phyloP scores from a whole-genome alignment of 2,888 invertebrate genomes.

The Nephrotoma guestfalica region DNA sequence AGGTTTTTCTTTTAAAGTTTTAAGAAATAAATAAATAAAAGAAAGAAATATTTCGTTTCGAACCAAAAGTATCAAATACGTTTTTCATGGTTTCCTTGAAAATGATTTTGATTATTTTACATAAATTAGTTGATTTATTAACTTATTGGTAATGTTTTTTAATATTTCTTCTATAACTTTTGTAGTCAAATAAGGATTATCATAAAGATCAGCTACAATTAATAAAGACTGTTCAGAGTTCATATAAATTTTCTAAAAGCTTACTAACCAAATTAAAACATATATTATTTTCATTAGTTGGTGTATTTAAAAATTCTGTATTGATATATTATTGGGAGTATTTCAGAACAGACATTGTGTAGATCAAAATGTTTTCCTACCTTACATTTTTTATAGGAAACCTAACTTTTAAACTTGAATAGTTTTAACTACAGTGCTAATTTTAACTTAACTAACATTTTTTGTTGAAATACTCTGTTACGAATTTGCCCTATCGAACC shows the following conservation, averaged over 20 bases:
- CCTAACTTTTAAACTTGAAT: too few relatives aligned
- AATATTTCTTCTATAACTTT: not conserved
- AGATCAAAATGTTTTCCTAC: too few relatives aligned
- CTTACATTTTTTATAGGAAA: too few relatives aligned
- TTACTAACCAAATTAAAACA: not conserved
- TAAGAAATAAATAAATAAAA: too few relatives aligned
- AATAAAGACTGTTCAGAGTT: not conserved
- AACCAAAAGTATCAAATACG: not conserved
- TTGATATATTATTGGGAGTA: not conserved
- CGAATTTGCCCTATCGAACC: too few relatives aligned
- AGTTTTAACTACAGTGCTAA: too few relatives aligned
- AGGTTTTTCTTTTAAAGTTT: too few relatives aligned
- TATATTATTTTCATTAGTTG: not conserved
- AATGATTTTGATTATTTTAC: too few relatives aligned
- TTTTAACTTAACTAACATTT: too few relatives aligned
- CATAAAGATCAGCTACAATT: not conserved
- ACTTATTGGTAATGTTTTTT: not conserved
- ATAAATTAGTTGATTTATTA: not conserved
- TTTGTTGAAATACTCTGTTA: too few relatives aligned
- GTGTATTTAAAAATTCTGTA: not conserved
- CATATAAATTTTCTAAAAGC: not conserved
- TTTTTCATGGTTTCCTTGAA: not conserved
- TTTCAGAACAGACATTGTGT: too few relatives aligned
- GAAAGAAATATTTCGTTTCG: too few relatives aligned
- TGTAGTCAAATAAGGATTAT: not conserved